Base-by-base conservation (phyloP, 1,140 invertebrate genomes). In the Pentalonia nigronervosa region DNA sequence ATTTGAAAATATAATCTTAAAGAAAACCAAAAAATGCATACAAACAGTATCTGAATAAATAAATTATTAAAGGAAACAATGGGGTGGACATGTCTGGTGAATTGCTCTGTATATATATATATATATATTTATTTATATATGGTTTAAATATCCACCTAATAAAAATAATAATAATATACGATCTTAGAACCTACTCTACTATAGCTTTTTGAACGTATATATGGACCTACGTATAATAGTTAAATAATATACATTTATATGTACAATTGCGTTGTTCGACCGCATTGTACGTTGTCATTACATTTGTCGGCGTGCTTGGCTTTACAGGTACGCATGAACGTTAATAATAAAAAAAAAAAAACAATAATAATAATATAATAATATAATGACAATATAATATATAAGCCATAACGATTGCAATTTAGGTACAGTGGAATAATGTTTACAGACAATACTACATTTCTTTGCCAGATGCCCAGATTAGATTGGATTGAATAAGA, bases 291-390 rank as follows among this genome's bases (percentile, higher is more conserved):
- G 53, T 67, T 56, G 41, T 45, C 36, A 41, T 45, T 83, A 92
- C 67, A 41, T 67, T 48, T 47, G 25, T 92, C 34, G n/a, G 90
- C 90, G 90, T 92, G 90, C 90, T 92, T 48, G 90, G 67, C 90
- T 90, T 67, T 90, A 90, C 89, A 90, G 89, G 89, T 90, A 90
- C 56, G 7, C 30, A 34, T 60, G 50, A 90, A 90, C 30, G 88
- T 56, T 56, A 56, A 60, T 25, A 36, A 53, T 36, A 89, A 56
- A 0, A 56, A 90, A 25, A 56, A 90, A 20, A 90, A 60, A 45
- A 90, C 1, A 88, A 90, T 41, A 90, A 60, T 30, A 23, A 53
- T 53, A 56, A 53, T 87, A 48, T 86, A 86, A 86, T 30, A 86
- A 86, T 86, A 9, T 83, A 83, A 83, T 83, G 34, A 83, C 76